Percentiles rank a stretch among this genome's conserved stretches.
Evolutionary conservation across 2,113 vertebrate genomes (phyloP).

Genomic region (Oenanthe melanoleuca): DNA sequence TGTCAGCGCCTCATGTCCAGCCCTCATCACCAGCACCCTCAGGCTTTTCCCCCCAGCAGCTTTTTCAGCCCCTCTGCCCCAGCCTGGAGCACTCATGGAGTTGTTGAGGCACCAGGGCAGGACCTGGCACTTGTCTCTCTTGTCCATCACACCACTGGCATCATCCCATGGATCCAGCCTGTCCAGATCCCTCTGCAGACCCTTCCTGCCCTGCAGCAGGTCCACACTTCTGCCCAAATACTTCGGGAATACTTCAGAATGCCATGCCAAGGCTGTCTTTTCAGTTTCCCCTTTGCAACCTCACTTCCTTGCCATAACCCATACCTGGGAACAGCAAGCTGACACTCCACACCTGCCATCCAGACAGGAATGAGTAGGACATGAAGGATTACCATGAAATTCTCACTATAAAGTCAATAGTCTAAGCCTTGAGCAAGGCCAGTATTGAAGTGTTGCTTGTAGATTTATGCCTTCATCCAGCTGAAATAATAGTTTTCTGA

Average conservation of each 20-base stretch:
- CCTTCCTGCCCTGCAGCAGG: background rate
- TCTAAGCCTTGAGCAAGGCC: conserved; percentile 34
- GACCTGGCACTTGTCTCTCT: background rate
- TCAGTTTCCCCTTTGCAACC: background rate
- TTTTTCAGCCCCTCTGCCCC: background rate
- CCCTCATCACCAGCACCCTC: background rate
- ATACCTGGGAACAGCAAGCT: background rate
- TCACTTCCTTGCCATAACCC: background rate
- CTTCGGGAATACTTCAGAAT: background rate
- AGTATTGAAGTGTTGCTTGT: background rate
- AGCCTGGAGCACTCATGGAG: background rate
- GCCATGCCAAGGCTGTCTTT: background rate
- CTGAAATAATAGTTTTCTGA: conserved; percentile 53
- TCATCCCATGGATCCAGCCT: background rate
- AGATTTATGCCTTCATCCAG: conserved; percentile 41
- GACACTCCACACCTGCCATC: background rate
- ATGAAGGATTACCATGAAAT: background rate
- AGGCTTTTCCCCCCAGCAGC: background rate
- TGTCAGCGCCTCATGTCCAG: background rate
- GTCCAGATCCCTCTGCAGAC: background rate
- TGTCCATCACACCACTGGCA: background rate
- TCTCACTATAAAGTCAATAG: background rate
- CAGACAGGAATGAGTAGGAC: background rate
- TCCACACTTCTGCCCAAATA: background rate
- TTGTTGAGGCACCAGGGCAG: background rate